phyloP scores from a whole-genome alignment of 2,113 vertebrate genomes.

The Geococcyx californianus region DNA sequence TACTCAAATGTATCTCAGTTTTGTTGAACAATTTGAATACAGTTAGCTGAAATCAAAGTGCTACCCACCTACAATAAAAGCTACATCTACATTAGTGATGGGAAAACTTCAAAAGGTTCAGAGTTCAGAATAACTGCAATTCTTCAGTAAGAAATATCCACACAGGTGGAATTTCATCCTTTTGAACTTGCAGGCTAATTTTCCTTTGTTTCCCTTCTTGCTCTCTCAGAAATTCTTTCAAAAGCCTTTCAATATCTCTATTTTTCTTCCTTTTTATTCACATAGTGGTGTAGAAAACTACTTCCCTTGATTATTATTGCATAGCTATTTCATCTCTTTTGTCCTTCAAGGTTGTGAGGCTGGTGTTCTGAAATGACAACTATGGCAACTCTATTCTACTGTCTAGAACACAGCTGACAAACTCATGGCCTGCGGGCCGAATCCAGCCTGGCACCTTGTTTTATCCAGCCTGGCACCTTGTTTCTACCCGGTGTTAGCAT shows the following conservation, averaged over 20 bases:
- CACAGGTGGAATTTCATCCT: background rate
- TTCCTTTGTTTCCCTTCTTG: background rate
- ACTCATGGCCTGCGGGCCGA: too few species aligned
- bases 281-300: background rate
- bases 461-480: too few species aligned
- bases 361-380: background rate
- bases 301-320: background rate
- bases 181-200: constrained; percentile 6
- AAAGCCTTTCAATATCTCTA: background rate
- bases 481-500: too few species aligned
- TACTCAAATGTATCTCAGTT: background rate
- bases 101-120: background rate
- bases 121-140: constrained; percentile 37
- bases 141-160: background rate
- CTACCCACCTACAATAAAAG: background rate
- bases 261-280: background rate
- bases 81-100: background rate
- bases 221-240: background rate
- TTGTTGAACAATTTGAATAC: background rate
- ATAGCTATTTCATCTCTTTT: background rate
- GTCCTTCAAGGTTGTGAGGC: background rate
- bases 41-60: constrained; percentile 14
- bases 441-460: too few species aligned
- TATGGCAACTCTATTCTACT: background rate
- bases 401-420: background rate